Conservation (phyloP, 1,140 invertebrate genomes). For the Thaumetopoea pityocampa region DNA sequence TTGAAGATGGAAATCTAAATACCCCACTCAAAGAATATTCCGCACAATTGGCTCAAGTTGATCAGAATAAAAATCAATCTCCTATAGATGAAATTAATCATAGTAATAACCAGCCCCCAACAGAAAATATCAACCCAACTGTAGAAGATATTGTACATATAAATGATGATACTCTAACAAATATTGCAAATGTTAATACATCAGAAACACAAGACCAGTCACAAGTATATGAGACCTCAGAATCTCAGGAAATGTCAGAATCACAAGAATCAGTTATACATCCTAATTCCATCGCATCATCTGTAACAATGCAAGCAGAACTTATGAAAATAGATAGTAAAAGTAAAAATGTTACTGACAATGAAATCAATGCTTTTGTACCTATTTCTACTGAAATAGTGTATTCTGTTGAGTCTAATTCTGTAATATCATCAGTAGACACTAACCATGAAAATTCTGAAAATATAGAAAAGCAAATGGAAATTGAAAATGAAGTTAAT, state of each 20-base stretch:
- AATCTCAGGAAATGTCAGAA: too few relatives aligned
- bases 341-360: neutral
- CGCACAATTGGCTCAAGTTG: neutral
- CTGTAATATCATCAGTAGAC: neutral
- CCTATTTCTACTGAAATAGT: too few relatives aligned
- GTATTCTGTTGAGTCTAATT: too few relatives aligned
- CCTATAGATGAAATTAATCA: neutral
- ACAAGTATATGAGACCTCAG: too few relatives aligned
- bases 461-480: slow-evolving; percentile 13
- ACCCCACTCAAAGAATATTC: slow-evolving; percentile 25
- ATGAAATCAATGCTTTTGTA: too few relatives aligned
- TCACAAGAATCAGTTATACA: too few relatives aligned
- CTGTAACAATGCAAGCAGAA: neutral
- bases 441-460: neutral
- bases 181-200: neutral
- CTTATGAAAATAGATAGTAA: neutral
- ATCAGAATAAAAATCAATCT: slow-evolving; percentile 1
- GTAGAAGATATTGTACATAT: slow-evolving; percentile 5
- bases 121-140: too few relatives aligned
- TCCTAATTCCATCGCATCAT: neutral
- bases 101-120: neutral
- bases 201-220: too few relatives aligned
- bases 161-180: neutral
- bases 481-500: slow-evolving; percentile 10
- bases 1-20: too few relatives aligned